A percentile compares a stretch with the other conserved stretches of the same genome.
phyloP scores from a whole-genome alignment of 2,797 vertebrate genomes.

The Acropternis orthonyx region DNA sequence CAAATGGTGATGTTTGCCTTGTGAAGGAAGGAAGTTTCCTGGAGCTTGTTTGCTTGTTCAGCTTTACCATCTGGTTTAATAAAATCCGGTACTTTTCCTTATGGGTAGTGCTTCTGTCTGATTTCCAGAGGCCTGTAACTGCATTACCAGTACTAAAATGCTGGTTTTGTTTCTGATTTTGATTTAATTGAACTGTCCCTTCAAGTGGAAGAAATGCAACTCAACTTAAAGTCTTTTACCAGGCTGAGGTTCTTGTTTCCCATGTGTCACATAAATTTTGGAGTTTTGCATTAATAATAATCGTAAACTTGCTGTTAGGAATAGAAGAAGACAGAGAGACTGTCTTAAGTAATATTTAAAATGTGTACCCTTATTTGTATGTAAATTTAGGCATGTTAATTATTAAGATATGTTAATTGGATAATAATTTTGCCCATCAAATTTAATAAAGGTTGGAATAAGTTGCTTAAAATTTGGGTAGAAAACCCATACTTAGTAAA shows the following conservation, averaged over 20 bases:
- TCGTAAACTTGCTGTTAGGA: background rate
- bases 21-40: background rate
- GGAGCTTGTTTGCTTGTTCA: background rate
- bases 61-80: background rate
- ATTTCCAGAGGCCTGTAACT: background rate
- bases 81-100: background rate
- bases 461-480: conserved; percentile 27
- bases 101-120: background rate
- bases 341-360: background rate
- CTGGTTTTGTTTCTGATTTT: background rate
- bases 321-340: no score
- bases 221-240: background rate
- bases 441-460: conserved; percentile 41
- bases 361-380: background rate
- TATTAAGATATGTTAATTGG: conserved; percentile 19
- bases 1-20: background rate
- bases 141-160: background rate
- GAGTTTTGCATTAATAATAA: background rate
- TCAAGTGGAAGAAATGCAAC: background rate
- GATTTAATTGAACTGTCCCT: background rate
- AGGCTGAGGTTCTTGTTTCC: background rate
- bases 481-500: conserved; percentile 11
- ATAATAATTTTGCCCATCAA: conserved; percentile 40
- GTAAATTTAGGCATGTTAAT: conserved; percentile 16
- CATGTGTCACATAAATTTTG: background rate